Evolutionary conservation across 2,797 vertebrate species (phyloP).

Genomic region (Podarcis lilfordi): DNA sequence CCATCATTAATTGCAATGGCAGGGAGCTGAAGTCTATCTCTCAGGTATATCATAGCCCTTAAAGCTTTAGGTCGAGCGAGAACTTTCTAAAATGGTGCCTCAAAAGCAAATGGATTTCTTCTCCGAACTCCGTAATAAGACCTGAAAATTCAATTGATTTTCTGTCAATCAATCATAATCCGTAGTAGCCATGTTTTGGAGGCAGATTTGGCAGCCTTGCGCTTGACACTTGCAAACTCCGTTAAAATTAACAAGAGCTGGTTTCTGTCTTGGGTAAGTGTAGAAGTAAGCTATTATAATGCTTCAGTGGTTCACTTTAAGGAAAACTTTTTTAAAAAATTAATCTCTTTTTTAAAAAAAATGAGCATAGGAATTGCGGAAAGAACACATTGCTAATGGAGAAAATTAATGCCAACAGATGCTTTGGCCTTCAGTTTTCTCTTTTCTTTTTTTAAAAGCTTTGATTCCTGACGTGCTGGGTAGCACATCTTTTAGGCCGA

Average conservation of each 20-base stretch:
- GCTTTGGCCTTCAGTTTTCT: not conserved
- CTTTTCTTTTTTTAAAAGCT: not conserved
- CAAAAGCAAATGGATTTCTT: conserved; percentile 66
- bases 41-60: too few species aligned
- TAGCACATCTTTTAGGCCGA: not conserved
- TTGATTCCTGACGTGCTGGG: not conserved
- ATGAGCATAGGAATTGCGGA: not conserved
- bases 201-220: not conserved
- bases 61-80: not conserved
- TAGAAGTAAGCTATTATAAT: conserved; percentile 28
- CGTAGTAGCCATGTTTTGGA: conserved; percentile 63
- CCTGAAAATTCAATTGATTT: conserved; percentile 80
- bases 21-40: not conserved
- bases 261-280: not conserved
- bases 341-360: not conserved
- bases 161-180: conserved; percentile 61
- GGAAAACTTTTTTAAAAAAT: not conserved
- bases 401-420: not conserved
- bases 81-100: not conserved
- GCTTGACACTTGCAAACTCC: conserved; percentile 43
- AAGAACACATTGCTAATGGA: not conserved
- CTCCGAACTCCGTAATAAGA: conserved; percentile 68
- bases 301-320: conserved; percentile 38
- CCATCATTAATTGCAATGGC: not conserved
- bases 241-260: conserved; percentile 51